Evolutionary conservation across 2,113 vertebrate genomes (phyloP).

Genomic region (Labeo rohita): DNA sequence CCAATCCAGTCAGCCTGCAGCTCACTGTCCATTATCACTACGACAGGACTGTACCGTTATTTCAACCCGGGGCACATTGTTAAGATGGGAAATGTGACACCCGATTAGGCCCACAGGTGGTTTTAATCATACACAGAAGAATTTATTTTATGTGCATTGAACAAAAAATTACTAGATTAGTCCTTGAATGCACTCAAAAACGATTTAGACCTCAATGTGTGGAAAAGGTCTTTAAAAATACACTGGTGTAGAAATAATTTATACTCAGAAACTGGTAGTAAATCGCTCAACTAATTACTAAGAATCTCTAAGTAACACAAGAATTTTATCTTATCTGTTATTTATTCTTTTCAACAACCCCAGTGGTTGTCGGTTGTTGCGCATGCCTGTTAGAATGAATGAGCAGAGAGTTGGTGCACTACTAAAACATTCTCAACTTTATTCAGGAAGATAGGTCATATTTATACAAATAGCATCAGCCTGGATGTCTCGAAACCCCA

Average conservation of each 20-base stretch:
- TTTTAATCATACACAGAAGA: neutral
- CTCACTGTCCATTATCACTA: conserved; percentile 43
- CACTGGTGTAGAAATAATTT: no score
- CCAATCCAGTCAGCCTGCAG: conserved; percentile 50
- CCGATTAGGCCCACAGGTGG: neutral
- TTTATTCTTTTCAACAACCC: no score
- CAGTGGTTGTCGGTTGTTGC: no score
- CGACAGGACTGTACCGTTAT: conserved; percentile 6
- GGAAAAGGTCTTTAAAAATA: neutral
- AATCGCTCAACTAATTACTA: no score
- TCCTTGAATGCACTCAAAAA: neutral
- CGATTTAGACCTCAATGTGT: neutral
- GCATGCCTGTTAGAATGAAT: no score
- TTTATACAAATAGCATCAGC: no score
- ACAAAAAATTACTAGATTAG: neutral
- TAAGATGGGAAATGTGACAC: neutral
- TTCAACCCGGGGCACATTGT: conserved; percentile 7
- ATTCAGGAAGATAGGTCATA: no score
- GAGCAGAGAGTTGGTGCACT: no score
- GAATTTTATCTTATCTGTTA: no score
- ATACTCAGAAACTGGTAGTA: no score
- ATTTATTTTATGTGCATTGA: neutral
- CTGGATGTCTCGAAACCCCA: neutral
- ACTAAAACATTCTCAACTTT: no score
- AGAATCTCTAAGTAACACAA: no score